Evolutionary conservation across 2,113 vertebrate genomes (phyloP), one percentile per base, ranked within the genome.

Genomic region (Epinephelus moara): DNA sequence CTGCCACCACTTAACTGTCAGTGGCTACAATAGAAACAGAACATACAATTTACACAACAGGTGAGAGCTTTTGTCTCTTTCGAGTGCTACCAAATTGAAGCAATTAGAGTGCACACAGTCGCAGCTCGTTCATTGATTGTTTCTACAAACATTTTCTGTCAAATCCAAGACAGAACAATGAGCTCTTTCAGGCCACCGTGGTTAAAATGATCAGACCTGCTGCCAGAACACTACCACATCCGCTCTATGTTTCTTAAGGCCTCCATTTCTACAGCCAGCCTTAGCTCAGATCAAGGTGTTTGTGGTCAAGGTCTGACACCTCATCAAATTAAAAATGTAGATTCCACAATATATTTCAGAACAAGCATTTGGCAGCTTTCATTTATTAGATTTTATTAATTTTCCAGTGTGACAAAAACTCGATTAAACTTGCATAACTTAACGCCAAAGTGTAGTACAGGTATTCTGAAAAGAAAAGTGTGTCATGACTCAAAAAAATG

Each of bases 41-140:
- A 47, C 13, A 53, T 30, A 50, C 69, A 57, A 68, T 80, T 81
- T 76, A 37, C 77, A 49, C 59, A 60, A 59, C 61, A 72, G 73
- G 70, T 67, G 37, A 40, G 23, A 40, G 25, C 69, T 37, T 66
- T 83, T 69, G 45, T 69, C 11, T 76, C 25, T 30, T 57, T 13
- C 47, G 12, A 81, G 42, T 2, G 0, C 21, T 3, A 17, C 19
- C 45, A 75, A 42, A 86, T 62, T 49, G 47, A 74, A 64, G 50
- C 53, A 33, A 66, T 77, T 74, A 42, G 53, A 42, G 63, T 15
- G 12, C 59, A 59, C 27, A 55, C n/a, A 56, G 47, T 37, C 47
- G 40, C 10, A 47, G 18, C 47, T 45, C 1, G 2, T 21, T 12
- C 47, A 45, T 21, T 70, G 9, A 30, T 69, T 75, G 15, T 30